Conservation (phyloP, 2,797 vertebrate species). For the Nyctalus aviator region DNA sequence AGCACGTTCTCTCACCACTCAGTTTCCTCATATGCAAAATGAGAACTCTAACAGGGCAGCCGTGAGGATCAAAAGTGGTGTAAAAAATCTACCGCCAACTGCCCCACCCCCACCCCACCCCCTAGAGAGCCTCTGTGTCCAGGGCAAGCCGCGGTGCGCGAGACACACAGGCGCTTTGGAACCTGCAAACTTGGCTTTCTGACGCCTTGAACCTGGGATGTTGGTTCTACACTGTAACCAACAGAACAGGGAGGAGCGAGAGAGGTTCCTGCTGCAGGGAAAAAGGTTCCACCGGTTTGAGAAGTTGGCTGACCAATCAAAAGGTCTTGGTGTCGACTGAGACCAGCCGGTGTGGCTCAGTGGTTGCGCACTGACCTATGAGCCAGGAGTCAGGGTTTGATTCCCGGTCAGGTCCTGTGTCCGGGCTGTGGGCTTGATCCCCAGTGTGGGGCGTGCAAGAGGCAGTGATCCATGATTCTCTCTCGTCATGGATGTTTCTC, state of each 20-base stretch:
- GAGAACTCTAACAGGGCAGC: background rate
- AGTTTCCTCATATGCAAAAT: constrained; percentile 35
- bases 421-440: too few species aligned
- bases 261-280: background rate
- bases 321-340: background rate
- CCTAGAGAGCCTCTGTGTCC: background rate
- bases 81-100: background rate
- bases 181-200: constrained; percentile 23
- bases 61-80: background rate
- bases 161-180: background rate
- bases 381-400: too few species aligned
- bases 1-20: constrained; percentile 21
- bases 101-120: too few species aligned
- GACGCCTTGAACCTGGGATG: background rate
- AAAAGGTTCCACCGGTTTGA: background rate
- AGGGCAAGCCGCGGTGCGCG: background rate
- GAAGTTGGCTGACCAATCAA: background rate
- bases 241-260: background rate
- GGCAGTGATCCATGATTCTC: too few species aligned
- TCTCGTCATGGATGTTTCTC: too few species aligned
- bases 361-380: too few species aligned
- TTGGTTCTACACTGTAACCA: background rate
- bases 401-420: too few species aligned
- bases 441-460: too few species aligned
- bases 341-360: too few species aligned